Conservation (phyloP, 2,797 vertebrate genomes). For the Myripristis jacobus region DNA sequence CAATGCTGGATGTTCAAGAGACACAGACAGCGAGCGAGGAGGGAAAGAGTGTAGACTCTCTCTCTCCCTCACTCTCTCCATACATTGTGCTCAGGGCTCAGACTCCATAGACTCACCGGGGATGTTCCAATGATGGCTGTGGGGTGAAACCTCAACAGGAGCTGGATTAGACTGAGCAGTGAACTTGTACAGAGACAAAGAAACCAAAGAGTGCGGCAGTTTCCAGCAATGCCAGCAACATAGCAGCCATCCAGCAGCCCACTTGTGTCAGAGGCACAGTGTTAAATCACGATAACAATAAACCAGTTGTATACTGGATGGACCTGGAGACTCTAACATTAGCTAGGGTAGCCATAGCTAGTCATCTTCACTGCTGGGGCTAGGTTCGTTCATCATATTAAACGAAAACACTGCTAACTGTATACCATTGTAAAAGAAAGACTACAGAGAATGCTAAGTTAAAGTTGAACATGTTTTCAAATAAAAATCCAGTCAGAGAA, state of each 20-base stretch:
- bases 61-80: neutral
- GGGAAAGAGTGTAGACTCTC: neutral
- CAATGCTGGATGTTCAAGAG: neutral
- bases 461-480: no score
- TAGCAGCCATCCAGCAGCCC: no score
- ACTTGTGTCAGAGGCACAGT: neutral
- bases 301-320: no score
- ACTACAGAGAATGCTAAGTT: no score
- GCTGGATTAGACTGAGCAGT: neutral
- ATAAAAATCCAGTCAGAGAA: no score
- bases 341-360: no score
- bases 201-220: neutral
- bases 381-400: no score
- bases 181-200: neutral
- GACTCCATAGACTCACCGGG: neutral
- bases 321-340: no score
- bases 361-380: no score
- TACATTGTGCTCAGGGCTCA: slow-evolving; percentile 1
- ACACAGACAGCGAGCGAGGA: neutral
- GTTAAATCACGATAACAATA: no score
- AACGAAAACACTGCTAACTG: no score
- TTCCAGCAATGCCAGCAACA: neutral
- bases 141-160: neutral
- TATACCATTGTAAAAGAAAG: no score
- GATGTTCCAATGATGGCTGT: neutral